Evolutionary conservation across 2,888 invertebrate genomes (phyloP).

Genomic region (Cephus sareptanus): DNA sequence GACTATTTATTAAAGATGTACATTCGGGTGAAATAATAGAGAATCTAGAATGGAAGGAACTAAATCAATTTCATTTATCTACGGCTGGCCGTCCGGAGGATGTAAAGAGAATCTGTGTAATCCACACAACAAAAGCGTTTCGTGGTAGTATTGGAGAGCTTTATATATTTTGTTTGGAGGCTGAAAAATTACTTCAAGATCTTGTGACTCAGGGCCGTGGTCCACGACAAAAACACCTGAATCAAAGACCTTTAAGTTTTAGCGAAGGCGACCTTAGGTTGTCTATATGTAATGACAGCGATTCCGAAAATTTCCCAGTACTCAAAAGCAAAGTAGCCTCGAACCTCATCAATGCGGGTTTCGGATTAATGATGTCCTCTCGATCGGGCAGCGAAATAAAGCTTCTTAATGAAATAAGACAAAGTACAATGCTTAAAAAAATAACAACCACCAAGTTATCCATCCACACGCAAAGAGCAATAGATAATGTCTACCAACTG

Average conservation of each 20-base stretch:
- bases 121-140: slow-evolving; percentile 71
- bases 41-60: slow-evolving; percentile 72
- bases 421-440: slow-evolving; percentile 31
- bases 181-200: slow-evolving; percentile 64
- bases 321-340: slow-evolving; percentile 42
- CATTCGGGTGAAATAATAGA: slow-evolving; percentile 67
- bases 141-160: slow-evolving; percentile 69
- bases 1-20: slow-evolving; percentile 70
- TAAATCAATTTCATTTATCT: slow-evolving; percentile 70
- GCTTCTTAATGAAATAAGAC: slow-evolving; percentile 33
- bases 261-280: slow-evolving; percentile 68
- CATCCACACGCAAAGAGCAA: slow-evolving; percentile 32
- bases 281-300: slow-evolving; percentile 34
- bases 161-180: slow-evolving; percentile 67
- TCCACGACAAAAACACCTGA: slow-evolving; percentile 45
- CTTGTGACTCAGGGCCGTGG: slow-evolving; percentile 66
- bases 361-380: slow-evolving; percentile 41
- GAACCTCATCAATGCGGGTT: slow-evolving; percentile 46
- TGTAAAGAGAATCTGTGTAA: slow-evolving; percentile 71
- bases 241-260: slow-evolving; percentile 61
- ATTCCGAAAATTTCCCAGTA: slow-evolving; percentile 30
- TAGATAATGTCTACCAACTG: slow-evolving; percentile 56
- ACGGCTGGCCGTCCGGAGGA: slow-evolving; percentile 68
- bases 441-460: slow-evolving; percentile 32
- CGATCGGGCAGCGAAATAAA: slow-evolving; percentile 47